phyloP scores from a whole-genome alignment of 2,888 invertebrate genomes.

The Agrochola macilenta region DNA sequence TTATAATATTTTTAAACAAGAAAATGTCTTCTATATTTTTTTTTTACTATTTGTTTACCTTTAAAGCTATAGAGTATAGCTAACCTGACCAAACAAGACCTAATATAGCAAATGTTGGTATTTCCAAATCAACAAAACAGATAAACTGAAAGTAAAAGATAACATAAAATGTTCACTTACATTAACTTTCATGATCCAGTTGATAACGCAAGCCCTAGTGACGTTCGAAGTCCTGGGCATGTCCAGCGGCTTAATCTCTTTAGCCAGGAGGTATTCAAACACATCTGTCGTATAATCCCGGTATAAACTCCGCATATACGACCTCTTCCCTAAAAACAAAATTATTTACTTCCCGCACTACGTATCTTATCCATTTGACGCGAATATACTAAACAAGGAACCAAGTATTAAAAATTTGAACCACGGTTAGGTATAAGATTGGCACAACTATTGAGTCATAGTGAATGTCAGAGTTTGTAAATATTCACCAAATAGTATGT shows the following conservation, averaged over 20 bases:
- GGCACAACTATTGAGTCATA: conserved; percentile 37
- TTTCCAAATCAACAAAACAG: neutral
- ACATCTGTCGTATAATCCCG: conserved; percentile 76
- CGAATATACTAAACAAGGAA: conserved; percentile 4
- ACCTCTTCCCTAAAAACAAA: conserved; percentile 71
- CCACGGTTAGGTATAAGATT: conserved; percentile 13
- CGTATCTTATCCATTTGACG: conserved; percentile 42
- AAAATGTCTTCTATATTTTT: too few species aligned
- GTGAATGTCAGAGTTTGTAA: conserved; percentile 36
- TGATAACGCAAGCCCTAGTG: conserved; percentile 82
- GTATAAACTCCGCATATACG: conserved; percentile 71
- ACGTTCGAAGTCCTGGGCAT: conserved; percentile 69
- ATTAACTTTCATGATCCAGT: conserved; percentile 85
- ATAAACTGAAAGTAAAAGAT: neutral
- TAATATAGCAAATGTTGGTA: neutral
- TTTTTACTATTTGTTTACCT: too few species aligned
- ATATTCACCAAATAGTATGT: conserved; percentile 39
- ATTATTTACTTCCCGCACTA: conserved; percentile 16
- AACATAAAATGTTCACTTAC: conserved; percentile 72
- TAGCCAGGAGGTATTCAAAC: conserved; percentile 73
- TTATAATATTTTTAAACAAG: too few species aligned
- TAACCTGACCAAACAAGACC: too few species aligned
- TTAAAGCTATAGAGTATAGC: too few species aligned
- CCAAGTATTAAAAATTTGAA: neutral
- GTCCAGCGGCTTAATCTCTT: conserved; percentile 69